A percentile compares a stretch with the other conserved stretches of the same genome.
Conservation (phyloP, 2,797 vertebrate genomes). For the Morus bassanus region DNA sequence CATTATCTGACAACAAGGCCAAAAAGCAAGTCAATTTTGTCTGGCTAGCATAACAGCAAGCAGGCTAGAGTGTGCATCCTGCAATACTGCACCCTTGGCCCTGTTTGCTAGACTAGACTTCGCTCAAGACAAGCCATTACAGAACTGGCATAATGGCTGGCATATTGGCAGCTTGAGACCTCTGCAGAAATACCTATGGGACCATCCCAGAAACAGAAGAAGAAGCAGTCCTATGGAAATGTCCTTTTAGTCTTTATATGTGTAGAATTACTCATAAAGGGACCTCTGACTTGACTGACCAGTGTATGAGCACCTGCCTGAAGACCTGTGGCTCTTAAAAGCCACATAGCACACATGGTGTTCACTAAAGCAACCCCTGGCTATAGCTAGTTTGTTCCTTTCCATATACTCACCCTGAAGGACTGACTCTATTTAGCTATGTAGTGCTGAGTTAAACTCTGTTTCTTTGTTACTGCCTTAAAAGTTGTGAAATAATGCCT, state of each 20-base stretch:
- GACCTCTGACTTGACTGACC: neutral
- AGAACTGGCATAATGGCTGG: neutral
- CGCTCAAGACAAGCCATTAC: neutral
- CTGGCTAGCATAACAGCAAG: neutral
- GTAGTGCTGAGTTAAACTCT: neutral
- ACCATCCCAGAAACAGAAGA: neutral
- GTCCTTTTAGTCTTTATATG: neutral
- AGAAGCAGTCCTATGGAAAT: neutral
- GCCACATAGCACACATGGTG: rapidly evolving
- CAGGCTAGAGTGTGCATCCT: neutral
- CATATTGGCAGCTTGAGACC: neutral
- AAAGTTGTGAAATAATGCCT: neutral
- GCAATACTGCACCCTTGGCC: neutral
- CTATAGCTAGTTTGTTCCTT: neutral
- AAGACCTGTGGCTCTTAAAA: neutral
- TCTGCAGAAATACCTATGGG: neutral
- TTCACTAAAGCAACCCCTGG: rapidly evolving
- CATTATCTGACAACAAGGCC: neutral
- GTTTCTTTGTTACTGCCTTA: neutral
- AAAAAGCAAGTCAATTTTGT: neutral
- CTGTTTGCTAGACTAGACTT: neutral
- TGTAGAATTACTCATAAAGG: neutral
- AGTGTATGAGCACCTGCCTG: rapidly evolving
- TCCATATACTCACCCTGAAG: neutral
- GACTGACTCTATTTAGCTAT: neutral